These are phyloP conservation scores for Phymastichus coffea DNA, from an alignment of 1,140 invertebrate species.

Conservation along the genomic window DNA sequence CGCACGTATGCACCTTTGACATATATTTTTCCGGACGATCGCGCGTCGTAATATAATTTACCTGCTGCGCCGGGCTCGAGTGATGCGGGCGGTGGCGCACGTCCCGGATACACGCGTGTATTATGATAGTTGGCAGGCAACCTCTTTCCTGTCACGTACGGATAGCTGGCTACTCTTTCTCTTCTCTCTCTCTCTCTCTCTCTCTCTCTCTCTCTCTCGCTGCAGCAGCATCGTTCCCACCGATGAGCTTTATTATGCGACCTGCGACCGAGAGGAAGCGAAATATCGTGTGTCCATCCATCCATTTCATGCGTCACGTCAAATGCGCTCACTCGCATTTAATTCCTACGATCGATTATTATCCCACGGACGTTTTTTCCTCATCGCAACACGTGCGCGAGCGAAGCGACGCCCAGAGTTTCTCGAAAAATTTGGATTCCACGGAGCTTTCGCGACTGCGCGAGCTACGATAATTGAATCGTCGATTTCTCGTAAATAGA, in stretches of 20 bases:
- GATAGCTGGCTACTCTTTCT: slow-evolving; percentile 24
- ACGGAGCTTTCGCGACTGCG: too few relatives aligned
- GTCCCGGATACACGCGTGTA: slow-evolving; percentile 45
- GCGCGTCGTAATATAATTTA: slow-evolving; percentile 6
- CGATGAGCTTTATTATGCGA: slow-evolving; percentile 44
- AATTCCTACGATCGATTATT: too few relatives aligned
- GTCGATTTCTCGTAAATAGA: too few relatives aligned
- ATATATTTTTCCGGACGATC: neutral
- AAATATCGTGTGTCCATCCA: slow-evolving; percentile 47
- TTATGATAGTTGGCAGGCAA: slow-evolving; percentile 47
- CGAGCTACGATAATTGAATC: neutral
- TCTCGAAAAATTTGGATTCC: too few relatives aligned
- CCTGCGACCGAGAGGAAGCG: slow-evolving; percentile 39
- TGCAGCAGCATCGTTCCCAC: slow-evolving; percentile 43
- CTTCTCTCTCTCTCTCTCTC: slow-evolving; percentile 12
- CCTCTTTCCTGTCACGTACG: slow-evolving; percentile 48
- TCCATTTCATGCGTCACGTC: slow-evolving; percentile 3
- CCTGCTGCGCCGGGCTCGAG: neutral
- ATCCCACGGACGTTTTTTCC: slow-evolving; percentile 2
- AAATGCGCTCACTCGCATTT: neutral
- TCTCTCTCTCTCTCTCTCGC: too few relatives aligned
- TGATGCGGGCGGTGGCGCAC: slow-evolving; percentile 16
- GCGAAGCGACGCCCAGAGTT: too few relatives aligned
- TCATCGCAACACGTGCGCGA: too few relatives aligned
- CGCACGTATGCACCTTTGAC: too few relatives aligned